Evolutionary conservation across 1,140 invertebrate species (phyloP), one percentile per base, ranked within the genome.

Genomic region (Gryon sp.): DNA sequence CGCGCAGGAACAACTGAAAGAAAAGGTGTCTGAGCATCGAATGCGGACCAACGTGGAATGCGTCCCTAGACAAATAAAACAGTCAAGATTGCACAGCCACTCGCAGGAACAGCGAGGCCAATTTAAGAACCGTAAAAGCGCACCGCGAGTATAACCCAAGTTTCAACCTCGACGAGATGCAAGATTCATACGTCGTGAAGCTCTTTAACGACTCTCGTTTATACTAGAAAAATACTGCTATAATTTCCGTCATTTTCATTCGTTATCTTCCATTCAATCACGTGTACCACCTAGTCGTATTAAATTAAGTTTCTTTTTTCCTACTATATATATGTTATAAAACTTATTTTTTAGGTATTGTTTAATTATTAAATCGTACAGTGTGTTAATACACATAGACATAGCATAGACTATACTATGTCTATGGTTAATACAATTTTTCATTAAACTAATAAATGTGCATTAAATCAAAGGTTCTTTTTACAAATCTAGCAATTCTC

Each of bases 121-220:
- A 84, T 85, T 83, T 80, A 76, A 81, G 76, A 78, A 80, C 59
- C 79, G 75, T 82, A 83, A 83, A 84, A 77, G 80, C 78, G 75
- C 68, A 66, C 63, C 65, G 76, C 65, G 65, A 68, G 43, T 63
- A 59, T 65, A 59, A 53, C 43, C 68, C 48, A 62, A 66, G 60
- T 66, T 60, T 59, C 48, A 75, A 62, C 73, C 65, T 18, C 59
- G 30, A 36, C 40, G 57, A 76, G 63, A 69, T 68, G 48, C 57
- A 68, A 75, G 38, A 69, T 76, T 62, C 65, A 59, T 70, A 52
- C 30, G 55, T 32, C 43, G 43, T 52, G 24, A n/a, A 50, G 19
- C 45, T 26, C 28, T 22, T 53, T 76, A 70, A 70, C 52, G 57
- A 69, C 41, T 36, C 60, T 60, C 57, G 26, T 65, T 65, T 70